These are phyloP conservation scores for Cheilosia vernalis DNA, from an alignment of 2,888 invertebrate genomes.

Conservation along the genomic window DNA sequence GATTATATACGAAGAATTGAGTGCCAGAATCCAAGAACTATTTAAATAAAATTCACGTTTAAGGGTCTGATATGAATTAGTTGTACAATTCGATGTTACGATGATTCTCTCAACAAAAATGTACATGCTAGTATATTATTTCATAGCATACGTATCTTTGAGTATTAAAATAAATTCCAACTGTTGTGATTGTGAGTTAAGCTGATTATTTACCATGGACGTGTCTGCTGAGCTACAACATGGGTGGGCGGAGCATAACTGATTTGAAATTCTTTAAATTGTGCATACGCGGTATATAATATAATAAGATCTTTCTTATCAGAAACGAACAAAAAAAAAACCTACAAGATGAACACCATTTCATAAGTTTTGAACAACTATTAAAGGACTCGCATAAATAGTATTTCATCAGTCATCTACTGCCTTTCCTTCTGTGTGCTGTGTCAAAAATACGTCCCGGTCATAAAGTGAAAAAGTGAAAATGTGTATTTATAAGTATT, in stretches of 20 bases:
- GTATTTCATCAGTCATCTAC: conserved; percentile 44
- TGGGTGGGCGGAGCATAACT: background rate
- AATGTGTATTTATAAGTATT: background rate
- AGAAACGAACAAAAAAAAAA: background rate
- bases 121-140: too few species aligned
- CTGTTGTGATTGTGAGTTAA: too few species aligned
- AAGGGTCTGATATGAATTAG: too few species aligned
- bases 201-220: background rate
- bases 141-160: too few species aligned
- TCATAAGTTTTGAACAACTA: conserved; percentile 33
- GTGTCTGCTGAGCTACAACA: background rate
- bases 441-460: background rate
- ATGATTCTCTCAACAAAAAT: too few species aligned
- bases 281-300: background rate
- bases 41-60: too few species aligned
- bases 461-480: conserved; percentile 1
- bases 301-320: conserved; percentile 32
- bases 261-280: background rate
- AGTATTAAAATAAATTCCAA: too few species aligned
- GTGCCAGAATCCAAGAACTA: too few species aligned
- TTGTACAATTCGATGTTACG: too few species aligned
- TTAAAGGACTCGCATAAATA: conserved; percentile 51
- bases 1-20: too few species aligned
- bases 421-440: conserved; percentile 1
- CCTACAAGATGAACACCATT: background rate